Conservation (phyloP, 2,888 invertebrate genomes). For the Mythimna vitellina region DNA sequence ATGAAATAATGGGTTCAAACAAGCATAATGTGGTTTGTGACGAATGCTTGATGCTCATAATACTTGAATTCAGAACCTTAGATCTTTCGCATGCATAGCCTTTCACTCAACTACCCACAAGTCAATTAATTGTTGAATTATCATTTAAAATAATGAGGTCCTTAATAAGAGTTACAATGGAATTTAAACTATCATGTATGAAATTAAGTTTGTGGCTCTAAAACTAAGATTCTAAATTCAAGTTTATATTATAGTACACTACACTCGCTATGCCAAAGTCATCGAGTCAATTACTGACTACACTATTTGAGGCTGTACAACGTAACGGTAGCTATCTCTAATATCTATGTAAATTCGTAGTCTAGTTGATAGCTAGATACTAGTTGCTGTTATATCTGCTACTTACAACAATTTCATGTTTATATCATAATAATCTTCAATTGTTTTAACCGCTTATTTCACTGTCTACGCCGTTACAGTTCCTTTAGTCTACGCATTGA, state of each 20-base stretch:
- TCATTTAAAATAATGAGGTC: neutral
- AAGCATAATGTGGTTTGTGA: constrained; percentile 8
- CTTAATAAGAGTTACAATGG: neutral
- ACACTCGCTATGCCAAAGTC: constrained; percentile 53
- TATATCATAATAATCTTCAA: constrained; percentile 8
- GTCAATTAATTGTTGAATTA: neutral
- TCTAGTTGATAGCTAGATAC: constrained; percentile 42
- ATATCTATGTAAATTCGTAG: constrained; percentile 47
- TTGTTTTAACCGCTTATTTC: constrained; percentile 10
- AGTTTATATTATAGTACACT: constrained; percentile 10
- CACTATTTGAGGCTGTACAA: constrained; percentile 58
- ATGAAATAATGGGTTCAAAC: constrained; percentile 37
- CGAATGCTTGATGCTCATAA: constrained; percentile 27
- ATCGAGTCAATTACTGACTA: constrained; percentile 60
- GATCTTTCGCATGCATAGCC: constrained; percentile 5
- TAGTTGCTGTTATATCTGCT: constrained; percentile 49
- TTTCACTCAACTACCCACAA: neutral
- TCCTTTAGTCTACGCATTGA: constrained; percentile 6
- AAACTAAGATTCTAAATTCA: constrained; percentile 19
- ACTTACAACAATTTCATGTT: constrained; percentile 27
- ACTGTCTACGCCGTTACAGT: neutral
- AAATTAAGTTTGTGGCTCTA: neutral
- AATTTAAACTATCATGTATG: constrained; percentile 6
- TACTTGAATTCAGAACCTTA: constrained; percentile 28
- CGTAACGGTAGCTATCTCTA: constrained; percentile 45